Conservation (phyloP, 2,113 vertebrate species). For the Varanus komodoensis region DNA sequence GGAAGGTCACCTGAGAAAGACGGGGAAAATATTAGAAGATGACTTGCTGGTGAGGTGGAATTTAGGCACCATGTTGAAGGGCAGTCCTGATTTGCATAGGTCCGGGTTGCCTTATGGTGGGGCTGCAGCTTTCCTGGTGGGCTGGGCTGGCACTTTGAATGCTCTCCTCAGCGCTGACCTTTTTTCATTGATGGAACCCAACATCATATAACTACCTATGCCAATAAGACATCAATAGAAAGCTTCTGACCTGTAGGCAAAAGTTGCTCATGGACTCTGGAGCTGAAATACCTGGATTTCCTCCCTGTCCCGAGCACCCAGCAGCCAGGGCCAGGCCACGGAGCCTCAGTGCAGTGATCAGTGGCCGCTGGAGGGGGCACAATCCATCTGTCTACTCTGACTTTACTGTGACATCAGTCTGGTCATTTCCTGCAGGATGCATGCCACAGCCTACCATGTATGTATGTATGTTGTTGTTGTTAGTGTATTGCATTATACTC, state of each 20-base stretch:
- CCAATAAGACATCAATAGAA: not conserved
- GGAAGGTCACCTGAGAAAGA: no score
- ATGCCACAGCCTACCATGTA: not conserved
- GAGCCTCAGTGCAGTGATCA: not conserved
- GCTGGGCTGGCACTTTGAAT: not conserved
- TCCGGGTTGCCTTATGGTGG: not conserved
- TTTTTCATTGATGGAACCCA: not conserved
- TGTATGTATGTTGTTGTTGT: not conserved
- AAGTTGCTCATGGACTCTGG: not conserved
- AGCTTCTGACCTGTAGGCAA: not conserved
- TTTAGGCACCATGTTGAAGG: not conserved
- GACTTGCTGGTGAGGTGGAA: not conserved
- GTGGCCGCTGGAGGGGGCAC: not conserved
- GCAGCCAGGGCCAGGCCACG: not conserved
- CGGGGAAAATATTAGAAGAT: not conserved
- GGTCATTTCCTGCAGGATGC: not conserved
- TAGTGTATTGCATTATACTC: no score
- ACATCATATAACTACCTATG: not conserved
- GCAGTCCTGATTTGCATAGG: not conserved
- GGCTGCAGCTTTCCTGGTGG: not conserved
- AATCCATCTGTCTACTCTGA: not conserved
- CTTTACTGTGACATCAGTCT: not conserved
- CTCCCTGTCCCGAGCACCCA: not conserved
- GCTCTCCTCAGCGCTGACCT: not conserved
- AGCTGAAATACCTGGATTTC: not conserved